Percentiles rank a stretch among this genome's conserved stretches.
These are phyloP conservation scores for Periphyllus acericola DNA, from an alignment of 2,888 invertebrate genomes.

Conservation along the genomic window DNA sequence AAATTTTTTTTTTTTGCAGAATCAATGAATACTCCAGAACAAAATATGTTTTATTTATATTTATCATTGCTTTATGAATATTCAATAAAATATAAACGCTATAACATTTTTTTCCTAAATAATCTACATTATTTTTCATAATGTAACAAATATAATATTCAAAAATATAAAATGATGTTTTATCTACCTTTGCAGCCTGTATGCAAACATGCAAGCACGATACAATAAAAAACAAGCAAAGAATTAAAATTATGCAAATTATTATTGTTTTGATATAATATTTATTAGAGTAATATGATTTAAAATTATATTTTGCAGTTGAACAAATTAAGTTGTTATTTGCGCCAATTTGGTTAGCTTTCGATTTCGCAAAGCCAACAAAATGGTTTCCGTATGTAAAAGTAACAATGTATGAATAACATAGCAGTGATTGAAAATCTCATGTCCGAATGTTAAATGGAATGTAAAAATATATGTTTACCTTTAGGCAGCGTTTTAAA, in stretches of 20 bases:
- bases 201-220: conserved; percentile 61
- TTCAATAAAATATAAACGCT: not conserved
- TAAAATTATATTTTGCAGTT: conserved; percentile 21
- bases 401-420: conserved; percentile 31
- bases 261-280: conserved; percentile 32
- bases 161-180: conserved; percentile 45
- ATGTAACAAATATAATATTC: conserved; percentile 11
- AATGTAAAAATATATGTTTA: conserved; percentile 62
- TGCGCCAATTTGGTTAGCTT: conserved; percentile 36
- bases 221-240: conserved; percentile 59
- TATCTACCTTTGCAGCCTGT: conserved; percentile 62
- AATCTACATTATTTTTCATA: not conserved
- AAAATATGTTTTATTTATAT: no score
- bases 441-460: conserved; percentile 25
- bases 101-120: conserved; percentile 17
- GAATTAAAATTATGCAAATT: conserved; percentile 51
- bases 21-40: no score
- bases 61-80: not conserved
- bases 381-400: conserved; percentile 10
- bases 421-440: conserved; percentile 38
- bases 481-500: conserved; percentile 96
- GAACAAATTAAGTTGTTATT: conserved; percentile 23
- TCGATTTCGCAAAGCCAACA: conserved; percentile 46
- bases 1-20: not conserved
- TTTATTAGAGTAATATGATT: conserved; percentile 33